Conservation (phyloP, 2,113 vertebrate genomes). For the Tiliqua scincoides region DNA sequence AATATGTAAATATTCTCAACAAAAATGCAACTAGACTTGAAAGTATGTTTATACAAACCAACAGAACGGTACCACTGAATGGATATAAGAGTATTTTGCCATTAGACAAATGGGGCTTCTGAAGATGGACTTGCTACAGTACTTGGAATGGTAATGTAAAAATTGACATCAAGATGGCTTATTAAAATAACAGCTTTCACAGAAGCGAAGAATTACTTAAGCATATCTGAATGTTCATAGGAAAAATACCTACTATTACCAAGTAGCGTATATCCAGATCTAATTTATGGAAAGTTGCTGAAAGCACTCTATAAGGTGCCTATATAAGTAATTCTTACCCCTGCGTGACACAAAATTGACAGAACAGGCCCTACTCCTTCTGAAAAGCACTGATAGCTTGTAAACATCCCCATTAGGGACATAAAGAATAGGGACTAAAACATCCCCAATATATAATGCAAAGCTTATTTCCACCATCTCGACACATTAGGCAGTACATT, state of each 20-base stretch:
- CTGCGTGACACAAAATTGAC: background rate
- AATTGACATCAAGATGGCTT: background rate
- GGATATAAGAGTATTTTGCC: background rate
- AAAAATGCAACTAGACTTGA: background rate
- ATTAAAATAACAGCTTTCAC: background rate
- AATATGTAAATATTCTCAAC: background rate
- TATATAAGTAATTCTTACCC: background rate
- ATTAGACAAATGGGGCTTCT: background rate
- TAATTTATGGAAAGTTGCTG: background rate
- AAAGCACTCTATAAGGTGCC: background rate
- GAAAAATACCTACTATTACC: background rate
- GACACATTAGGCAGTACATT: conserved; percentile 39
- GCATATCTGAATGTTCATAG: background rate
- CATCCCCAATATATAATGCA: conserved; percentile 9
- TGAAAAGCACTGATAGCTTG: conserved; percentile 39
- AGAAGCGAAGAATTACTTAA: background rate
- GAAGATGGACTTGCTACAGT: background rate
- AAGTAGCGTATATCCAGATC: background rate
- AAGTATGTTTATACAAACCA: background rate
- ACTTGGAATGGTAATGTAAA: background rate
- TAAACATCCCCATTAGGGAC: conserved; percentile 46
- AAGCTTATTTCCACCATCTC: conserved; percentile 41
- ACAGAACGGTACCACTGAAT: background rate
- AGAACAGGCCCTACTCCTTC: background rate
- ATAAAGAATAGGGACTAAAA: conserved; percentile 54